Evolutionary conservation across 2,888 invertebrate species (phyloP), one percentile per base, ranked within the genome.

Genomic region (Steinernema carpocapsae): DNA sequence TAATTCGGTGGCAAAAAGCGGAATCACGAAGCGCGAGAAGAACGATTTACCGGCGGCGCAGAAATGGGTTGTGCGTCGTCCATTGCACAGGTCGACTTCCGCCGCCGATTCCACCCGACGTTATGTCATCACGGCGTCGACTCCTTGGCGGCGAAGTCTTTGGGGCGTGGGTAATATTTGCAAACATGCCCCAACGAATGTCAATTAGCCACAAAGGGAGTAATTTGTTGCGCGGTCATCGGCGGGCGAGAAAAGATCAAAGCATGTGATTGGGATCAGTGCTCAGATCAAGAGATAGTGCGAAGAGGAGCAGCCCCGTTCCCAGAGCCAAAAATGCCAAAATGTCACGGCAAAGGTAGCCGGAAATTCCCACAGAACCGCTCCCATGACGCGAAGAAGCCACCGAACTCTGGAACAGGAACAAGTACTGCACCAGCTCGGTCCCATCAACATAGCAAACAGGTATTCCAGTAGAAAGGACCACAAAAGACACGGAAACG

Each of bases 341-440:
- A 51, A 51, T 51, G 51, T 51, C 51, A 51, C 19, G 51, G 56
- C 56, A 56, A 24, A 56, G 56, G 56, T 56, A 22, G 51, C 14
- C 51, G 51, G 6, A 10, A 19, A n/a, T 51, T 19, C 51, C 51
- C 12, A 19, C 19, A 10, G 6, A 22, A 56, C 56, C 6, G 12
- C 22, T n/a, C n/a, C n/a, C n/a, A n/a, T n/a, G n/a, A n/a, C n/a
- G n/a, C n/a, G n/a, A 56, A 26, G 51, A 43, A 43, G 43, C n/a
- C n/a, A n/a, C 43, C 10, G 43, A 6, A 26, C 56, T 56, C 56
- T 56, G 56, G 56, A 56, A 56, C 56, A 24, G 56, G 26, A 56
- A 56, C 22, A 6, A 22, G n/a, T 17, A 4, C 48, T 19, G 10
- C n/a, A n/a, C n/a, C n/a, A n/a, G n/a, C n/a, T n/a, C 43, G 10